Evolutionary conservation across 2,888 invertebrate genomes (phyloP).

Genomic region (Eilema griseolum): DNA sequence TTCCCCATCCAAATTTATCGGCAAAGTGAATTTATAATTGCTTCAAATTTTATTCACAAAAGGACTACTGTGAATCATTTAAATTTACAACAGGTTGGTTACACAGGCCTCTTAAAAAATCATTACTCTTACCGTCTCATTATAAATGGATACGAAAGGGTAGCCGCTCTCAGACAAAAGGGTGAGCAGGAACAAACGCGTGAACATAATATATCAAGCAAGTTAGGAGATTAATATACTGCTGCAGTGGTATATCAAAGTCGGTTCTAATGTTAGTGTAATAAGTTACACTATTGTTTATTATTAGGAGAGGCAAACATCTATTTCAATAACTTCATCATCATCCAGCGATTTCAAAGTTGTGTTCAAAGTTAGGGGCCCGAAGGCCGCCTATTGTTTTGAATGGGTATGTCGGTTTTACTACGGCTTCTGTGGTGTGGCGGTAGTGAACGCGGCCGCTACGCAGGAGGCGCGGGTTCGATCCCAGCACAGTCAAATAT

Average conservation of each 20-base stretch:
- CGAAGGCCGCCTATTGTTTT: too few relatives aligned
- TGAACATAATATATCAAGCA: slow-evolving; percentile 5
- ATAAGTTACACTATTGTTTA: background rate
- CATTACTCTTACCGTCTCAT: slow-evolving; percentile 9
- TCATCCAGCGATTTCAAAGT: too few relatives aligned
- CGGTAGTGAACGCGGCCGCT: too few relatives aligned
- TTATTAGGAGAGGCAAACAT: background rate
- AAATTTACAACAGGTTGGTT: background rate
- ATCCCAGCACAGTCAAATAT: too few relatives aligned
- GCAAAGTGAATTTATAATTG: background rate
- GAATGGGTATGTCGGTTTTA: too few relatives aligned
- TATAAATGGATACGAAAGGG: slow-evolving; percentile 10
- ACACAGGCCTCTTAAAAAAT: slow-evolving; percentile 9
- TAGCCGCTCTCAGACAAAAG: slow-evolving; percentile 1
- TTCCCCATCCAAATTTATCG: background rate
- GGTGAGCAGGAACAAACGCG: background rate
- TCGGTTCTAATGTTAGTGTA: background rate
- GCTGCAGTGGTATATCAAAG: background rate
- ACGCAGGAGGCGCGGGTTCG: too few relatives aligned
- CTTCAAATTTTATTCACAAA: background rate
- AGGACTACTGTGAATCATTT: background rate
- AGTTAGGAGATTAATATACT: background rate
- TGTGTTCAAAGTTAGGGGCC: too few relatives aligned
- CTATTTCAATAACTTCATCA: too few relatives aligned
- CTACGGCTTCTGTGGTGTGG: too few relatives aligned